Evolutionary conservation across 2,888 invertebrate species (phyloP).

Genomic region (Danaus chrysippus): DNA sequence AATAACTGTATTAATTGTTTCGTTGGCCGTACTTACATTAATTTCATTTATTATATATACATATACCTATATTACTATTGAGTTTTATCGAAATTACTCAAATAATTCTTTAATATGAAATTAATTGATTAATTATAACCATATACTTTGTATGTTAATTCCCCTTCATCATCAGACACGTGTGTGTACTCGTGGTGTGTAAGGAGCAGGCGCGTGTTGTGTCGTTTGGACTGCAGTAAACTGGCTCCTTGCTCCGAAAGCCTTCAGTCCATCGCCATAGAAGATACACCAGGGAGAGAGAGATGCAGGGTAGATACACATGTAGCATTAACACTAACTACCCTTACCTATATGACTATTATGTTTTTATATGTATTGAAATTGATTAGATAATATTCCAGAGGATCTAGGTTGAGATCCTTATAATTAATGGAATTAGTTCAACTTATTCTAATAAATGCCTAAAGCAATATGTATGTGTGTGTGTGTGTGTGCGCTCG

Average conservation of each 20-base stretch:
- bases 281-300: slow-evolving; percentile 88
- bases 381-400: too few species aligned
- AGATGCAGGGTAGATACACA: slow-evolving; percentile 45
- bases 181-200: slow-evolving; percentile 94
- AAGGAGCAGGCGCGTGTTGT: slow-evolving; percentile 81
- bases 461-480: neutral
- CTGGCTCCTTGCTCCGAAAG: slow-evolving; percentile 95
- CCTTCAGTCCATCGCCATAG: slow-evolving; percentile 92
- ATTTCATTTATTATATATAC: too few species aligned
- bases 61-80: too few species aligned
- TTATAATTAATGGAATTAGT: too few species aligned
- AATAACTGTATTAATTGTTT: too few species aligned
- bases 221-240: slow-evolving; percentile 94
- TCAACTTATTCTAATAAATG: too few species aligned
- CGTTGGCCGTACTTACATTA: too few species aligned
- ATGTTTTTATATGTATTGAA: neutral
- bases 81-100: too few species aligned
- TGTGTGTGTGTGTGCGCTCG: slow-evolving; percentile 76
- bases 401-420: too few species aligned
- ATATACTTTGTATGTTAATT: too few species aligned
- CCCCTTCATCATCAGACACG: slow-evolving; percentile 77
- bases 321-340: neutral
- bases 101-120: slow-evolving; percentile 4
- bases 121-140: too few species aligned
- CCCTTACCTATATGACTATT: neutral